A percentile compares a stretch with the other conserved stretches of the same genome.
These are phyloP conservation scores for Drosophila prolongata DNA, from an alignment of 2,888 invertebrate species.

Conservation along the genomic window DNA sequence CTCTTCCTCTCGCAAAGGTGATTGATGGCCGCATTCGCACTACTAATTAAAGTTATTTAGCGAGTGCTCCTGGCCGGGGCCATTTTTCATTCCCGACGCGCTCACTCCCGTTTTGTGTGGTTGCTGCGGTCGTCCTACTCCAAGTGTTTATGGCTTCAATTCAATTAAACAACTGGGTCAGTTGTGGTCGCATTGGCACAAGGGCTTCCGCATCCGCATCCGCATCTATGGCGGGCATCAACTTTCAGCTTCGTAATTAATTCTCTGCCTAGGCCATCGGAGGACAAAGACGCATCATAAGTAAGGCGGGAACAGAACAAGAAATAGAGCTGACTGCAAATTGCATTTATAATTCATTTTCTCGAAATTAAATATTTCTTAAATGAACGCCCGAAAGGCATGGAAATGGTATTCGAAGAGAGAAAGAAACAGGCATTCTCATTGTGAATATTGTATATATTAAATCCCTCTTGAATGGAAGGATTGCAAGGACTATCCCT, in stretches of 20 bases:
- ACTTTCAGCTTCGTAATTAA: constrained; percentile 67
- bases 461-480: constrained; percentile 22
- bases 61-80: constrained; percentile 46
- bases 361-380: constrained; percentile 40
- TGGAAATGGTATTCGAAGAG: neutral
- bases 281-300: constrained; percentile 42
- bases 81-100: constrained; percentile 52
- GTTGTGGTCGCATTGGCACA: constrained; percentile 58
- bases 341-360: constrained; percentile 46
- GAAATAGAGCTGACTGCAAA: constrained; percentile 26
- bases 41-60: constrained; percentile 76
- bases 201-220: constrained; percentile 28
- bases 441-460: constrained; percentile 35
- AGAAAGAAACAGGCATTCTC: constrained; percentile 1
- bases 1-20: constrained; percentile 33
- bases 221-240: constrained; percentile 41
- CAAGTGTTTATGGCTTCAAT: constrained; percentile 78
- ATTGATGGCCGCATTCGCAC: constrained; percentile 64
- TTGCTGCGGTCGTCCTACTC: constrained; percentile 32
- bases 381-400: constrained; percentile 11
- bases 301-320: constrained; percentile 19
- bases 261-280: constrained; percentile 59
- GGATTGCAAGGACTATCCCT: constrained; percentile 16
- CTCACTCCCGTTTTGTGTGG: constrained; percentile 12
- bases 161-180: constrained; percentile 79